A percentile compares a stretch with the other conserved stretches of the same genome.
phyloP scores from a whole-genome alignment of 2,888 invertebrate species.

The Eurytoma adleriae region DNA sequence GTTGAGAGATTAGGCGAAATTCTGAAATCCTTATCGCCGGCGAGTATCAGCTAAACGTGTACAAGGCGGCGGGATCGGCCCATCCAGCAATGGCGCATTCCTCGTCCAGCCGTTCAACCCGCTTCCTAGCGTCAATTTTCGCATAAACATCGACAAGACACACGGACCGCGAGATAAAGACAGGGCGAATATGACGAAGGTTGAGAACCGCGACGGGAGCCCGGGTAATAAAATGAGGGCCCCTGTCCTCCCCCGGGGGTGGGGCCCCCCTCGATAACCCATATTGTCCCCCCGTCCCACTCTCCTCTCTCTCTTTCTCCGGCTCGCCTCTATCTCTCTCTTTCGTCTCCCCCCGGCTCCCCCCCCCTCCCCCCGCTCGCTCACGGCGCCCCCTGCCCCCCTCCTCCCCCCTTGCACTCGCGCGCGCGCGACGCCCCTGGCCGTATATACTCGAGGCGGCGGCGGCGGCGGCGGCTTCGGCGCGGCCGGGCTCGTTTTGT shows the following conservation, averaged over 20 bases:
- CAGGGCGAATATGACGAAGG: constrained; percentile 60
- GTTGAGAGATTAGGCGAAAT: no score
- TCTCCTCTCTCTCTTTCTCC: constrained; percentile 45
- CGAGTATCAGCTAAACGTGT: no score
- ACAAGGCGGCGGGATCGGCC: no score
- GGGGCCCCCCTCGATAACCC: constrained; percentile 75
- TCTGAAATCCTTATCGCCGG: no score
- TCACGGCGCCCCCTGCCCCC: constrained; percentile 68
- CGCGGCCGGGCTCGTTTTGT: constrained; percentile 68
- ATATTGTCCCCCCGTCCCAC: constrained; percentile 73
- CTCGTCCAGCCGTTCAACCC: neutral
- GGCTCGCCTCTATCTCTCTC: constrained; percentile 36
- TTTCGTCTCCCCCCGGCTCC: constrained; percentile 53
- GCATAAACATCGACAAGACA: constrained; percentile 1
- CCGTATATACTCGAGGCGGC: constrained; percentile 75
- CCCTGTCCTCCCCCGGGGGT: constrained; percentile 74
- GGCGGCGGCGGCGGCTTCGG: constrained; percentile 49
- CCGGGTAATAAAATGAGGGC: constrained; percentile 76
- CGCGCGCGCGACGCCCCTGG: constrained; percentile 71
- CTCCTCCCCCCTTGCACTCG: constrained; percentile 59
- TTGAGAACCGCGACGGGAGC: constrained; percentile 72
- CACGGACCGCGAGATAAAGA: constrained; percentile 8
- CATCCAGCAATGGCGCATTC: neutral
- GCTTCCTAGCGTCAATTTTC: constrained; percentile 47
- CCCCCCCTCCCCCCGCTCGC: constrained; percentile 46